These are phyloP conservation scores for Clarias gariepinus DNA, from an alignment of 2,113 vertebrate genomes.

Conservation along the genomic window DNA sequence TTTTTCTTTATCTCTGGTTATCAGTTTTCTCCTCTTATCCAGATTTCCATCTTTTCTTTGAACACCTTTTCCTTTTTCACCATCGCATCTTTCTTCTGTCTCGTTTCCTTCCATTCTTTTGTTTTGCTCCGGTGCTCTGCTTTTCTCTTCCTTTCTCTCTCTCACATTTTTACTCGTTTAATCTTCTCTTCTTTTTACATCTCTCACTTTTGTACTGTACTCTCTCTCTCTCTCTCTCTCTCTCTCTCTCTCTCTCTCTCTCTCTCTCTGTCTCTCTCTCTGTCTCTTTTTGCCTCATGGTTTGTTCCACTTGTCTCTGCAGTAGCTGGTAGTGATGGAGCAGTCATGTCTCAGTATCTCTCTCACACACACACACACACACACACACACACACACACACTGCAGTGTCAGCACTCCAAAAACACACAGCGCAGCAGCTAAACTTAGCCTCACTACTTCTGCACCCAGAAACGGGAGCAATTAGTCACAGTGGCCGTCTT, in stretches of 20 bases:
- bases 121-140: too few species aligned
- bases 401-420: conserved; percentile 37
- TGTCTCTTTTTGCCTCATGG: not conserved
- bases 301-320: conserved; percentile 11
- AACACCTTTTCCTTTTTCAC: not conserved
- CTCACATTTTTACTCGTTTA: too few species aligned
- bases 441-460: conserved; percentile 30
- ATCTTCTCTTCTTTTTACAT: too few species aligned
- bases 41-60: too few species aligned
- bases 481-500: conserved; percentile 37
- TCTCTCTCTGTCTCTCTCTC: not conserved
- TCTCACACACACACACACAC: not conserved
- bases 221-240: not conserved
- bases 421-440: conserved; percentile 32
- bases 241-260: not conserved
- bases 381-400: conserved; percentile 12
- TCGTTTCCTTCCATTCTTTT: not conserved
- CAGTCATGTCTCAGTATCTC: not conserved
- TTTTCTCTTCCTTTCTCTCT: too few species aligned
- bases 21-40: not conserved
- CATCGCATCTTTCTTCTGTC: not conserved
- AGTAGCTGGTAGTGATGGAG: not conserved
- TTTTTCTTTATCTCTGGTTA: not conserved
- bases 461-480: conserved; percentile 36
- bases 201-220: not conserved